Conservation (phyloP, 2,888 invertebrate genomes). For the Habrosyne pyritoides region DNA sequence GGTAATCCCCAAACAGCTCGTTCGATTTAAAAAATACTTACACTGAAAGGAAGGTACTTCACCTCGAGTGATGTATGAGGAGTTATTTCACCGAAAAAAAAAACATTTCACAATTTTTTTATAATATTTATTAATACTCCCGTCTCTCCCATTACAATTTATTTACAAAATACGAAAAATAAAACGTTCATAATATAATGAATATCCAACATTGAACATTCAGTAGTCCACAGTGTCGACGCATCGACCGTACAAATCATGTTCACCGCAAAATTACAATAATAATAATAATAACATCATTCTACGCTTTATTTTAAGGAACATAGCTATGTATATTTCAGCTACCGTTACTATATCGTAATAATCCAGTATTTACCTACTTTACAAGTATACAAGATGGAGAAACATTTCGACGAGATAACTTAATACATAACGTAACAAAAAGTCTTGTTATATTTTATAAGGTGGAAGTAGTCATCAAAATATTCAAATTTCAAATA, state of each 20-base stretch:
- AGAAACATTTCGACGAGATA: conserved; percentile 26
- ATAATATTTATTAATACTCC: conserved; percentile 76
- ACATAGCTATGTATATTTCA: conserved; percentile 70
- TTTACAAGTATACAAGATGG: conserved; percentile 73
- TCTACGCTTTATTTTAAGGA: conserved; percentile 46
- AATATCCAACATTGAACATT: conserved; percentile 10
- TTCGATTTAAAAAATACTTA: too few relatives aligned
- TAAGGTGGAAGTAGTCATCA: too few relatives aligned
- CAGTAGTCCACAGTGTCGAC: not conserved
- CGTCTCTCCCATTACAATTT: conserved; percentile 67
- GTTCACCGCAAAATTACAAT: not conserved
- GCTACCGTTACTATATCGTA: conserved; percentile 60
- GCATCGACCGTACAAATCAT: not conserved
- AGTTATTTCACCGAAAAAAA: conserved; percentile 20
- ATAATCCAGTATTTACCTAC: conserved; percentile 61
- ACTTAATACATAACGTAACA: not conserved
- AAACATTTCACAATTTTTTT: conserved; percentile 44
- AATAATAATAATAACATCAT: conserved; percentile 2
- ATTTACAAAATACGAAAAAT: conserved; percentile 77
- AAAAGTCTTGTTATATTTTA: not conserved
- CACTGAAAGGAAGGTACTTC: too few relatives aligned
- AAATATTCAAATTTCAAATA: too few relatives aligned
- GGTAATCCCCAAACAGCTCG: too few relatives aligned
- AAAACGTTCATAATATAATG: conserved; percentile 22
- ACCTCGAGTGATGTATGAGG: not conserved